These are phyloP conservation scores for Cirrhinus molitorella DNA, from an alignment of 2,797 vertebrate genomes.

Conservation along the genomic window DNA sequence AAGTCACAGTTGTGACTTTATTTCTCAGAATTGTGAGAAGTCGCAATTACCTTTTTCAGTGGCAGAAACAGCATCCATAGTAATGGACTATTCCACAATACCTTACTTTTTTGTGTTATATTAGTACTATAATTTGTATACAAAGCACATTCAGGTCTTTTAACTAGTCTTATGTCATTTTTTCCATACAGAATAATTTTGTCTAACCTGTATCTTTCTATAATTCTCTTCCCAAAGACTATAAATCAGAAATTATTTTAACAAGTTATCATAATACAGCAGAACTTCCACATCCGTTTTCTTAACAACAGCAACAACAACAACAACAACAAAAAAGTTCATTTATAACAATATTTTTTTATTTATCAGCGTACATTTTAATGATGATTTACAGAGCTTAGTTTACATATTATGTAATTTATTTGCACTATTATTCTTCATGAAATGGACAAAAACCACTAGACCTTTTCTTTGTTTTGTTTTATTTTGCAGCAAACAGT, in stretches of 20 bases:
- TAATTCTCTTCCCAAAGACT: conserved; percentile 21
- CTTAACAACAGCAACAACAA: too few species aligned
- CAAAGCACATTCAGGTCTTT: neutral
- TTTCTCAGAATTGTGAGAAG: too few species aligned
- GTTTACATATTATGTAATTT: conserved; percentile 41
- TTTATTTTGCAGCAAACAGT: conserved; percentile 23
- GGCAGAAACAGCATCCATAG: too few species aligned
- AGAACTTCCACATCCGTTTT: neutral
- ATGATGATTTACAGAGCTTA: neutral
- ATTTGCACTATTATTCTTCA: conserved; percentile 55
- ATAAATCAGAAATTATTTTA: neutral
- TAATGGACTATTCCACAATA: neutral
- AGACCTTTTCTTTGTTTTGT: conserved; percentile 1
- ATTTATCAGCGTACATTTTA: neutral
- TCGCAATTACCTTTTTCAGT: too few species aligned
- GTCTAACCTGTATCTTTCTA: neutral
- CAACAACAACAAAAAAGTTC: neutral
- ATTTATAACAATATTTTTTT: neutral
- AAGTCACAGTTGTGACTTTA: too few species aligned
- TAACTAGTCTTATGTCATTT: conserved; percentile 4
- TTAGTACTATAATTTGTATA: conserved; percentile 1
- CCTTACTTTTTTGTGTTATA: neutral
- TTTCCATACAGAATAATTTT: neutral
- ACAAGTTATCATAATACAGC: neutral
- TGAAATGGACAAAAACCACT: conserved; percentile 5